phyloP scores from a whole-genome alignment of 2,113 vertebrate genomes.

The Chionodraco myersi region DNA sequence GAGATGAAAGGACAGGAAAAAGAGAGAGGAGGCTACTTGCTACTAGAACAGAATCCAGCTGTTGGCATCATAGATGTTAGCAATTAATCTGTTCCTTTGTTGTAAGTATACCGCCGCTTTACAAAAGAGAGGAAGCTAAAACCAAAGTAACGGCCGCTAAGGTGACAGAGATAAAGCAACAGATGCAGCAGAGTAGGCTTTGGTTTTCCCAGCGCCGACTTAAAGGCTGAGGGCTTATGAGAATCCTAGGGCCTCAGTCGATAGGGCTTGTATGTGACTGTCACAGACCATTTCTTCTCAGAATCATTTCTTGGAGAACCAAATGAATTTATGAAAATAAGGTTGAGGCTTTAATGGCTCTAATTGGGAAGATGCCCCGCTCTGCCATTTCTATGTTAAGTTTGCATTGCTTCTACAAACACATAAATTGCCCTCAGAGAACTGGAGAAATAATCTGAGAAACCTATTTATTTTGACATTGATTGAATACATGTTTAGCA shows the following conservation, averaged over 20 bases:
- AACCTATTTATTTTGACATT: neutral
- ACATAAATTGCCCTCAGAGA: neutral
- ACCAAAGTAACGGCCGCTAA: conserved; percentile 31
- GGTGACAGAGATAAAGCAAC: conserved; percentile 38
- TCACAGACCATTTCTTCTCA: neutral
- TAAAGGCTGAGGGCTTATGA: conserved; percentile 11
- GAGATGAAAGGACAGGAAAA: conserved; percentile 21
- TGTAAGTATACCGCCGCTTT: conserved; percentile 11
- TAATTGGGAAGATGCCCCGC: neutral
- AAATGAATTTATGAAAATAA: neutral
- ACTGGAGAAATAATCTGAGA: neutral
- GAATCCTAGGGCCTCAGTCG: conserved; percentile 5
- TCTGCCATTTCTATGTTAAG: neutral
- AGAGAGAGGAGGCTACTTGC: neutral
- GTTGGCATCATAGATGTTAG: conserved; percentile 42
- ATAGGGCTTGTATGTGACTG: conserved; percentile 13
- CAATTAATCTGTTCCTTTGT: conserved; percentile 35
- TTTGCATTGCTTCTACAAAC: neutral
- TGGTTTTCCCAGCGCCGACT: conserved; percentile 12
- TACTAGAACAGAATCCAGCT: conserved; percentile 3
- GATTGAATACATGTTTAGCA: conserved; percentile 1
- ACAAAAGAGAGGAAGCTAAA: conserved; percentile 21
- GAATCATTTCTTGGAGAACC: neutral
- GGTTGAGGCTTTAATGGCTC: neutral
- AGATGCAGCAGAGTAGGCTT: conserved; percentile 39